These are phyloP conservation scores for Lasioglossum baleicum DNA, from an alignment of 1,140 invertebrate genomes.

Conservation along the genomic window DNA sequence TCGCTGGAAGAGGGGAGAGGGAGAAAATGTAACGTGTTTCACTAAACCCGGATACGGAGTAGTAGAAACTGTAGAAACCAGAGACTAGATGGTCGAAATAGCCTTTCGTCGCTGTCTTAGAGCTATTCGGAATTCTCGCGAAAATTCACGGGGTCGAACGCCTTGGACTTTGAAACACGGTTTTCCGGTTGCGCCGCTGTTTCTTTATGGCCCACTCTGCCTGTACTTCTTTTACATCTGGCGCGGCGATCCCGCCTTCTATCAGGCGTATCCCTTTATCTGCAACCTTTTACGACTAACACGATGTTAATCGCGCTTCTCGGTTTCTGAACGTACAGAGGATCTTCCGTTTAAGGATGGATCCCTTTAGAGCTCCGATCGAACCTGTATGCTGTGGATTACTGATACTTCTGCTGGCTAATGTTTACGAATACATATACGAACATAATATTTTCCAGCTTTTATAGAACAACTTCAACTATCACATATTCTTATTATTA, in stretches of 20 bases:
- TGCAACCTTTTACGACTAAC: neutral
- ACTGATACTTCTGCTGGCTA: no score
- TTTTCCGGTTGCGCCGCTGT: slow-evolving; percentile 8
- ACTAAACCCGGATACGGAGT: neutral
- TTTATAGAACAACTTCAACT: no score
- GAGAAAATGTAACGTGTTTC: neutral
- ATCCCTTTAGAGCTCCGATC: neutral
- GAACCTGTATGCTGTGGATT: no score
- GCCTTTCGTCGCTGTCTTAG: slow-evolving; percentile 23
- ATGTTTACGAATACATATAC: no score
- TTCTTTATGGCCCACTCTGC: neutral
- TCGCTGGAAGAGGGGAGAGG: neutral
- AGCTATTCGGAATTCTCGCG: slow-evolving; percentile 21
- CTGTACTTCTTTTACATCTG: slow-evolving; percentile 26
- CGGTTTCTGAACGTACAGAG: no score
- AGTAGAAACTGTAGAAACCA: neutral
- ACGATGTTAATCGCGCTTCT: slow-evolving; percentile 12
- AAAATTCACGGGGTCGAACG: slow-evolving; percentile 30
- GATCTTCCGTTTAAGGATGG: neutral
- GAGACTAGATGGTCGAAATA: slow-evolving; percentile 27
- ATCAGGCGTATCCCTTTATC: slow-evolving; percentile 1
- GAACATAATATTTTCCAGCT: no score
- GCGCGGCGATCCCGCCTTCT: neutral
- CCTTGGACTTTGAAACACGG: neutral
- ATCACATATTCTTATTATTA: no score